Base-by-base conservation (phyloP, 2,888 invertebrate genomes). In the Pycnomerus fuliginosus region DNA sequence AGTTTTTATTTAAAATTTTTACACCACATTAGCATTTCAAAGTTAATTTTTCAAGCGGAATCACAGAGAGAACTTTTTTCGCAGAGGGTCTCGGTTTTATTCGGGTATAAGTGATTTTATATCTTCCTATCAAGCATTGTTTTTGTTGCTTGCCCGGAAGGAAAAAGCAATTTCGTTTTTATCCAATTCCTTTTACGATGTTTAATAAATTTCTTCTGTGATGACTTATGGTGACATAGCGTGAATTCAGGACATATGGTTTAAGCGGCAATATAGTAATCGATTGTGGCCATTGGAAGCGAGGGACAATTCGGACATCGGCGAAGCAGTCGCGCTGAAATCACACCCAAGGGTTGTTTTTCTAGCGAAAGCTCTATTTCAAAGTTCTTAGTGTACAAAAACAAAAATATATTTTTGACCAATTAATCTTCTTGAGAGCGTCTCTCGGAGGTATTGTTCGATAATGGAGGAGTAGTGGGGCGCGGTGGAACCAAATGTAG, bases 341-440 rank as follows among this genome's bases (percentile, higher is more conserved):
- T 55, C 55, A 44, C 56, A 55, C 55, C 56, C 53, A 16, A 41
- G 50, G 50, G 52, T 32, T 52, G 50, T 54, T 54, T 53, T 52
- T 54, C 8, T 20, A n/a, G n/a, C n/a, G n/a, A n/a, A n/a, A n/a
- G n/a, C n/a, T n/a, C n/a, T n/a, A n/a, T n/a, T n/a, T n/a, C n/a
- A n/a, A n/a, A n/a, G n/a, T n/a, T n/a, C n/a, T n/a, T n/a, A n/a
- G n/a, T n/a, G n/a, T n/a, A n/a, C n/a, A 54, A 56, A 57, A 57
- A 54, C 46, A 51, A 49, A 50, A 56, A 53, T 55, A 56, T 55
- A 56, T 58, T 56, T 56, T 53, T 51, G 46, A 51, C 50, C 56
- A 53, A 58, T 58, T 58, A 58, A 58, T 58, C 58, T 56, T 56
- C 37, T 39, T 20, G 41, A 39, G 38, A 44, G 39, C 50, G 36